A percentile compares a stretch with the other conserved stretches of the same genome.
Evolutionary conservation across 2,797 vertebrate species (phyloP).

Genomic region (Microtus obscurus): DNA sequence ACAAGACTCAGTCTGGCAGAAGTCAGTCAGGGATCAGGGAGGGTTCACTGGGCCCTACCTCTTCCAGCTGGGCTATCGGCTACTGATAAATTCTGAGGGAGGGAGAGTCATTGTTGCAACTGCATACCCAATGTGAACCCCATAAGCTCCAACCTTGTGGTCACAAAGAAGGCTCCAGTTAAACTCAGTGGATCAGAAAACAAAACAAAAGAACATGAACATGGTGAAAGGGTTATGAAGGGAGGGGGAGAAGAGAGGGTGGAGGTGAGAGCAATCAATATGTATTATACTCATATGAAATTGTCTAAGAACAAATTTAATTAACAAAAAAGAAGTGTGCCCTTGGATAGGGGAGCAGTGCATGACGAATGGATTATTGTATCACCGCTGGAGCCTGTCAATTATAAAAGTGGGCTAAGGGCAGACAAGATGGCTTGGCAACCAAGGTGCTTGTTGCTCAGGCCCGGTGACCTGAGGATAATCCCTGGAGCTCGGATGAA

Average conservation of each 20-base stretch:
- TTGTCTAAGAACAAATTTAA: neutral
- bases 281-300: neutral
- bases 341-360: neutral
- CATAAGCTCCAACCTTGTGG: neutral
- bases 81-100: neutral
- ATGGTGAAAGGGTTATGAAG: neutral
- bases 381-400: too few relatives aligned
- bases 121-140: neutral
- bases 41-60: neutral
- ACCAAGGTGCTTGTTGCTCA: neutral
- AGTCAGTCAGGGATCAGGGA: neutral
- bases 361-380: neutral
- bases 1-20: neutral
- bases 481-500: neutral
- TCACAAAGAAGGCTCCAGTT: neutral
- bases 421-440: neutral
- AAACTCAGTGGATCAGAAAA: neutral
- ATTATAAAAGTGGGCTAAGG: neutral
- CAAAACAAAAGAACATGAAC: neutral
- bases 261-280: neutral
- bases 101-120: neutral
- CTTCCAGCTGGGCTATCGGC: neutral
- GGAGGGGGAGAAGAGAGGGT: neutral
- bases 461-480: neutral
- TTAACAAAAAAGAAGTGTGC: neutral